A percentile compares a stretch with the other conserved stretches of the same genome.
Conservation (phyloP, 2,888 invertebrate species). For the Stomorhina lunata region DNA sequence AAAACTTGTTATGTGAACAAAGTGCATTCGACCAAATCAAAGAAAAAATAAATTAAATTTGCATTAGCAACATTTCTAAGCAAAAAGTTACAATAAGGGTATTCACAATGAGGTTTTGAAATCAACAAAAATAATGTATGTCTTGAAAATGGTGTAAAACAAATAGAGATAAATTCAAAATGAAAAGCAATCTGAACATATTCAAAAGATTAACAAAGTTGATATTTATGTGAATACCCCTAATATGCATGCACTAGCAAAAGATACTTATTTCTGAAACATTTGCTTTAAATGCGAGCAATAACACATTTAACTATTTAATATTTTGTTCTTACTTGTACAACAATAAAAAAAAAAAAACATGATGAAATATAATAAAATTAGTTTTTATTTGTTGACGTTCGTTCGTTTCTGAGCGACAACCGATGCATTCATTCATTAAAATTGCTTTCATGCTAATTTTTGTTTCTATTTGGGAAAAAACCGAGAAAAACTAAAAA, state of each 20-base stretch:
- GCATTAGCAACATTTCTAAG: too few species aligned
- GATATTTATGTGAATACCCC: too few species aligned
- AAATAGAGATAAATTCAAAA: too few species aligned
- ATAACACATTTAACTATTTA: constrained; percentile 9
- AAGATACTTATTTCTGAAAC: constrained; percentile 29
- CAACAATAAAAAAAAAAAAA: background rate
- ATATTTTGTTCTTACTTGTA: too few species aligned
- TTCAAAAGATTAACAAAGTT: too few species aligned
- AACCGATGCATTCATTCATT: constrained; percentile 50
- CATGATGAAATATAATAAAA: constrained; percentile 49
- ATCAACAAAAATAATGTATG: too few species aligned
- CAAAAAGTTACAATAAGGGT: constrained; percentile 21
- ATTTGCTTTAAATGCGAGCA: background rate
- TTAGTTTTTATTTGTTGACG: constrained; percentile 45
- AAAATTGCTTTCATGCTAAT: background rate
- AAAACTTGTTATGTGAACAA: constrained; percentile 57
- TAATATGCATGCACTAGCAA: too few species aligned
- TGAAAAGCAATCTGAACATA: too few species aligned
- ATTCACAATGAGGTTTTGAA: background rate
- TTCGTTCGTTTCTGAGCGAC: too few species aligned
- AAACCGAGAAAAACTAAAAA: background rate
- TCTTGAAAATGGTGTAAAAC: too few species aligned
- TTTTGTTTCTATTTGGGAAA: background rate
- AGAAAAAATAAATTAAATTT: constrained; percentile 65
- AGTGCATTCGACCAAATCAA: constrained; percentile 60